These are phyloP conservation scores for Torymus tubicola DNA, from an alignment of 2,888 invertebrate species.

Conservation along the genomic window DNA sequence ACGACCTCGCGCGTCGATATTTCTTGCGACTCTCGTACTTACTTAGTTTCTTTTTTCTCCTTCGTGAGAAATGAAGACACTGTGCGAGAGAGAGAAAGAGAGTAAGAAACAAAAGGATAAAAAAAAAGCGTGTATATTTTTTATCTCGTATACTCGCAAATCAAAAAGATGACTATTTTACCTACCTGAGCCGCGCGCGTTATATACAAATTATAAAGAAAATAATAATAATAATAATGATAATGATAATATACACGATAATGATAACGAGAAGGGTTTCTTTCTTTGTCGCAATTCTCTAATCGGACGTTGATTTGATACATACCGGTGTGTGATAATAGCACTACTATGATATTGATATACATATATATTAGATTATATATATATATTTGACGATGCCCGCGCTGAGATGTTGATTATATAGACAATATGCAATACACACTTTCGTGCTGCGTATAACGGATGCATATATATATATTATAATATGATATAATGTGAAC, in stretches of 20 bases:
- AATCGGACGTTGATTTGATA: slow-evolving; percentile 1
- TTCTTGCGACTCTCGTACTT: slow-evolving; percentile 32
- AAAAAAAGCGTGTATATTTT: slow-evolving; percentile 56
- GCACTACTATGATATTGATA: background rate
- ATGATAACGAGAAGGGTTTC: too few species aligned
- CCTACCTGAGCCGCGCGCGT: slow-evolving; percentile 19
- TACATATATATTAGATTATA: slow-evolving; percentile 2
- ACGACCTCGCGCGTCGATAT: slow-evolving; percentile 58
- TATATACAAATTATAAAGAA: too few species aligned
- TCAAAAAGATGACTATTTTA: slow-evolving; percentile 50
- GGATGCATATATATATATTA: slow-evolving; percentile 1
- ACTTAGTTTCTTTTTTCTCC: background rate
- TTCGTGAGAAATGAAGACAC: too few species aligned
- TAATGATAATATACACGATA: background rate
- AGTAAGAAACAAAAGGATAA: background rate
- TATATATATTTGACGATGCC: background rate
- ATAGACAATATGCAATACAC: too few species aligned
- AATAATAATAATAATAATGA: too few species aligned
- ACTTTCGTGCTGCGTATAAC: too few species aligned
- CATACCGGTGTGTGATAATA: background rate
- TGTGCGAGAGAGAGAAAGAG: too few species aligned
- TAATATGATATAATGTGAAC: too few species aligned
- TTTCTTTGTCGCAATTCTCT: background rate
- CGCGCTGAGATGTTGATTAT: background rate
- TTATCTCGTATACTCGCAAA: slow-evolving; percentile 60